A percentile compares a stretch with the other conserved stretches of the same genome.
Conservation (phyloP, 2,888 invertebrate species). For the Pyrrhia umbra region DNA sequence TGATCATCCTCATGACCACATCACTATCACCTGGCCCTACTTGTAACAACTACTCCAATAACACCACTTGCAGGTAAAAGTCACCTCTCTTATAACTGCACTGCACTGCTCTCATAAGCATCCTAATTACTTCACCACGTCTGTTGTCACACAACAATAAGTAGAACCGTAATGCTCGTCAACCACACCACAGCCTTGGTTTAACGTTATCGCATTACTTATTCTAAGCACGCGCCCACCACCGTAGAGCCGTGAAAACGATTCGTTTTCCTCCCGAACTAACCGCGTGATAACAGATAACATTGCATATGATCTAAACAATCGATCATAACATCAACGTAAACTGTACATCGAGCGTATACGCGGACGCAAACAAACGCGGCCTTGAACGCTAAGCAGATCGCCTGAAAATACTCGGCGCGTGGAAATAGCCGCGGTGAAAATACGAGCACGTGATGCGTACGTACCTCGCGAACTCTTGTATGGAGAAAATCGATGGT, state of each 20-base stretch:
- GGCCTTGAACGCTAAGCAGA: slow-evolving; percentile 89
- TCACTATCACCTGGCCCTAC: slow-evolving; percentile 69
- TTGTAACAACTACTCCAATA: slow-evolving; percentile 25
- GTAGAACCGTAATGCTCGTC: slow-evolving; percentile 57
- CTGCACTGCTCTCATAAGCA: slow-evolving; percentile 46
- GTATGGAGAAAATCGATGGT: slow-evolving; percentile 89
- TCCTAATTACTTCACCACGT: slow-evolving; percentile 56
- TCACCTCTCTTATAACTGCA: slow-evolving; percentile 40
- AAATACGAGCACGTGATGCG: slow-evolving; percentile 88
- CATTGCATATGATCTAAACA: slow-evolving; percentile 71
- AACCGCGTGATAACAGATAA: slow-evolving; percentile 71
- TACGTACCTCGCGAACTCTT: slow-evolving; percentile 87
- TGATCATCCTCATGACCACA: slow-evolving; percentile 72
- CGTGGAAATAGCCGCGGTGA: slow-evolving; percentile 87
- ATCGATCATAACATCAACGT: slow-evolving; percentile 76
- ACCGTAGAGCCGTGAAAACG: slow-evolving; percentile 80
- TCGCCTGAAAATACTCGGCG: slow-evolving; percentile 87
- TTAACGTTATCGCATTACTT: slow-evolving; percentile 78
- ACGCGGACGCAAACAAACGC: slow-evolving; percentile 84
- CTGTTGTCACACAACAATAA: slow-evolving; percentile 50
- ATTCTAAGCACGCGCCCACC: slow-evolving; percentile 76
- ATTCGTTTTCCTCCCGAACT: slow-evolving; percentile 78
- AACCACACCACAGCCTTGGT: slow-evolving; percentile 66
- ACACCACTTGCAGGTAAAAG: slow-evolving; percentile 25
- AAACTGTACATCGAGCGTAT: slow-evolving; percentile 73